A percentile compares a stretch with the other conserved stretches of the same genome.
Conservation (phyloP, 1,140 invertebrate genomes). For the Heliconius hewitsoni region DNA sequence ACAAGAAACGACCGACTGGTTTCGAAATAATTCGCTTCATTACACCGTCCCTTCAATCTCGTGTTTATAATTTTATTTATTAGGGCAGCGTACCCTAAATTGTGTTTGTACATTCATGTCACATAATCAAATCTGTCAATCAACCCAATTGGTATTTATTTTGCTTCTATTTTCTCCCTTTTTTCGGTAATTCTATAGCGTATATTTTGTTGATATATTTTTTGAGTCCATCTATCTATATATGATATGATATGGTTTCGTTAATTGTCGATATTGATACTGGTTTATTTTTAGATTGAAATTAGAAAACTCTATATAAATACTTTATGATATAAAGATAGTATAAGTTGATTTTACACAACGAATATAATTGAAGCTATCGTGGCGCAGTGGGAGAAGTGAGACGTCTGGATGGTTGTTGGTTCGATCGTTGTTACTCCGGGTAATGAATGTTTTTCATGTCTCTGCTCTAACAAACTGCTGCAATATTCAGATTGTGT, state of each 20-base stretch:
- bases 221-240: background rate
- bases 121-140: slow-evolving; percentile 26
- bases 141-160: slow-evolving; percentile 21
- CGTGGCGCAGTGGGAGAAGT: too few relatives aligned
- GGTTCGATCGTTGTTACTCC: background rate
- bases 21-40: background rate
- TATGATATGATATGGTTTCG: too few relatives aligned
- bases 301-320: too few relatives aligned
- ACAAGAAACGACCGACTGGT: background rate
- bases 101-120: slow-evolving; percentile 20
- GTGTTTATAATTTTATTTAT: slow-evolving; percentile 24
- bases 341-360: too few relatives aligned
- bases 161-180: background rate
- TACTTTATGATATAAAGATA: too few relatives aligned
- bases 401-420: background rate
- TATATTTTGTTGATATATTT: background rate
- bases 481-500: too few relatives aligned
- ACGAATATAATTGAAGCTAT: too few relatives aligned
- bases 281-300: background rate
- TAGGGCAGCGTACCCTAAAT: slow-evolving; percentile 7
- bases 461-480: too few relatives aligned
- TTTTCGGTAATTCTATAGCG: background rate
- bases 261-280: background rate
- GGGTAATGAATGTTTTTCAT: background rate
- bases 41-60: slow-evolving; percentile 12